Evolutionary conservation across 2,888 invertebrate species (phyloP), one percentile per base, ranked within the genome.

Genomic region (Mythimna impura): DNA sequence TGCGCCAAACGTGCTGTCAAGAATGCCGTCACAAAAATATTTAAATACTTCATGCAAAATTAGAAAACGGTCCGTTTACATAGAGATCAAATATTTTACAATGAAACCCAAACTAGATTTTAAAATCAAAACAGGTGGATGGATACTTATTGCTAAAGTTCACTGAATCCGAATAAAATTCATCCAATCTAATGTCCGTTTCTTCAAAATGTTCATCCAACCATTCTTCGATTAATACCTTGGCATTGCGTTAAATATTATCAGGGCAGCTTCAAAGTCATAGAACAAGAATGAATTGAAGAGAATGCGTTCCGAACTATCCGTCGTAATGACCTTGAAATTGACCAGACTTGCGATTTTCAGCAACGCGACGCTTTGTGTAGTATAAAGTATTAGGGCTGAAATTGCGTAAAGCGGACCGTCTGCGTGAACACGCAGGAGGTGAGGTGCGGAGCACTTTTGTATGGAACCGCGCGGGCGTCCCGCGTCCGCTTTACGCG

Each of bases 201-300:
- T 66, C 62, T 64, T 71, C 63, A 64, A 63, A 80, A 68, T 78
- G 76, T 64, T 83, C 65, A 69, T 36, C 66, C 66, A 55, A 76
- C 70, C 67, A 58, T 67, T 61, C 47, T 75, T 63, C 81, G 83
- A 83, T 81, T 72, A 72, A 83, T 83, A 75, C 79, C 63, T 69
- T n/a, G 57, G 70, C 36, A 58, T 66, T 43, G 61, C 76, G 76
- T 83, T 83, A 76, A 80, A 81, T 79, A 82, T 75, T 83, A 83
- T 81, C 68, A 25, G 66, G 52, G 22, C 10, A 65, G 52, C 47
- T 68, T 66, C 65, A 30, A 25, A 14, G 17, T 0, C 61, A 70
- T 10, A 75, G 77, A 75, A 12, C 30, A 75, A 25, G 30, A 55
- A 50, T 25, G 0, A 20, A 10, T n/a, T 61, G 61, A 78, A 22